Evolutionary conservation across 1,140 invertebrate genomes (phyloP).

Genomic region (Stenopsyche tienmushanensis): DNA sequence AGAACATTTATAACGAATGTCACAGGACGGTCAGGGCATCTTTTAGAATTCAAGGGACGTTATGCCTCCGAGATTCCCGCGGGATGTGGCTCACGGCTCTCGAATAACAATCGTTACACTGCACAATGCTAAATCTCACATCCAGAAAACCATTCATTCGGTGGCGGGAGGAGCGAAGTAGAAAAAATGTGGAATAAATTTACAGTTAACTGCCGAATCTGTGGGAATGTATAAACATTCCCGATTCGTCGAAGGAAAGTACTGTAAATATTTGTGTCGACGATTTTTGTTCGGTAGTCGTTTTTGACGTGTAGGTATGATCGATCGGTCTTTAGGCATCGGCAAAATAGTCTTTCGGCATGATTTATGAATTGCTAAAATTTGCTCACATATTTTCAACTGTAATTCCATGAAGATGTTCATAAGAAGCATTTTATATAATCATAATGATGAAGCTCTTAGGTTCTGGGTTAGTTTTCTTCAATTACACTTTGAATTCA

Average conservation of each 20-base stretch:
- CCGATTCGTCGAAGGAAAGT: not conserved
- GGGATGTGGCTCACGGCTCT: conserved; percentile 9
- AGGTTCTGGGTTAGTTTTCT: too few relatives aligned
- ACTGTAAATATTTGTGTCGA: conserved; percentile 6
- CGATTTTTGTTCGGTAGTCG: conserved; percentile 18
- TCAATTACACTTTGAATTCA: too few relatives aligned
- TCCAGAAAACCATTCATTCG: not conserved
- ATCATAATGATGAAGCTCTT: too few relatives aligned
- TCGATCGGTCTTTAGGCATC: conserved; percentile 24
- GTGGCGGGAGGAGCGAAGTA: not conserved
- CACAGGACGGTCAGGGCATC: conserved; percentile 22
- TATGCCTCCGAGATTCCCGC: not conserved
- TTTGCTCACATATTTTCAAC: too few relatives aligned
- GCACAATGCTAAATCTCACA: conserved; percentile 12
- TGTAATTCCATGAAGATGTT: too few relatives aligned
- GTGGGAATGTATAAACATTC: not conserved
- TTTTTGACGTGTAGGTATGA: conserved; percentile 35
- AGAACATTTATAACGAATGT: conserved; percentile 34
- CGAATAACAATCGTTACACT: conserved; percentile 28
- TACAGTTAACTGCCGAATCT: conserved; percentile 17
- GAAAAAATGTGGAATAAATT: conserved; percentile 18
- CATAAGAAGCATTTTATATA: too few relatives aligned
- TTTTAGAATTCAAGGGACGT: conserved; percentile 21
- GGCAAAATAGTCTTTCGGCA: conserved; percentile 13
- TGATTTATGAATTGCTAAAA: conserved; percentile 26